Evolutionary conservation across 2,888 invertebrate species (phyloP).

Genomic region (Chrysodeixis includens): DNA sequence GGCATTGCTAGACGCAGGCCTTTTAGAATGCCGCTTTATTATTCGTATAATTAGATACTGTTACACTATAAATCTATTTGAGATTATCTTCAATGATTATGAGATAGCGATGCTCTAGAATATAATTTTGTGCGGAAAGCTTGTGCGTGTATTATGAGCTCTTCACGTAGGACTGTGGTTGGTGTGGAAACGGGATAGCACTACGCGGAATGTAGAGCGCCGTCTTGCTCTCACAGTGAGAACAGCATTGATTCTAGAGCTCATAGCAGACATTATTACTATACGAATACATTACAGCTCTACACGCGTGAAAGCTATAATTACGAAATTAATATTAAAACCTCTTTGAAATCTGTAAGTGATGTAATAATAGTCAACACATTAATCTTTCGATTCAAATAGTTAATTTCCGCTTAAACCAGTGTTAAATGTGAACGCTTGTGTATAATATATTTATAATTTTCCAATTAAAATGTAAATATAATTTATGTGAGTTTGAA

Average conservation of each 20-base stretch:
- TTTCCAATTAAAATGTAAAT: background rate
- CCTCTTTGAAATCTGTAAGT: slow-evolving; percentile 32
- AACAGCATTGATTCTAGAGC: too few relatives aligned
- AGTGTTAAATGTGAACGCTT: slow-evolving; percentile 12
- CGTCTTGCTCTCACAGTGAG: too few relatives aligned
- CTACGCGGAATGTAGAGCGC: too few relatives aligned
- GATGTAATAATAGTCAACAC: slow-evolving; percentile 16
- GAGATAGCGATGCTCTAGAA: too few relatives aligned
- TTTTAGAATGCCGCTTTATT: background rate
- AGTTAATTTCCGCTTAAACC: slow-evolving; percentile 18
- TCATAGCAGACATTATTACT: too few relatives aligned
- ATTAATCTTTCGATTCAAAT: slow-evolving; percentile 26
- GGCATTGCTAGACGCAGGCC: background rate
- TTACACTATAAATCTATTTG: background rate
- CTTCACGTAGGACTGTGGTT: too few relatives aligned
- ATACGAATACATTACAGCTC: too few relatives aligned
- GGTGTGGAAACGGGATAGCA: too few relatives aligned
- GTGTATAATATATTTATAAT: background rate
- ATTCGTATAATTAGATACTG: background rate
- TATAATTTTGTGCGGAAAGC: background rate
- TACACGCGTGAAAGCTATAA: background rate
- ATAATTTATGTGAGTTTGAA: background rate
- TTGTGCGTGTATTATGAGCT: too few relatives aligned
- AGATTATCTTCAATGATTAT: background rate
- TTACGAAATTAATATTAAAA: slow-evolving; percentile 18